A percentile compares a stretch with the other conserved stretches of the same genome.
Conservation (phyloP, 2,888 invertebrate species). For the Cantharis lateralis region DNA sequence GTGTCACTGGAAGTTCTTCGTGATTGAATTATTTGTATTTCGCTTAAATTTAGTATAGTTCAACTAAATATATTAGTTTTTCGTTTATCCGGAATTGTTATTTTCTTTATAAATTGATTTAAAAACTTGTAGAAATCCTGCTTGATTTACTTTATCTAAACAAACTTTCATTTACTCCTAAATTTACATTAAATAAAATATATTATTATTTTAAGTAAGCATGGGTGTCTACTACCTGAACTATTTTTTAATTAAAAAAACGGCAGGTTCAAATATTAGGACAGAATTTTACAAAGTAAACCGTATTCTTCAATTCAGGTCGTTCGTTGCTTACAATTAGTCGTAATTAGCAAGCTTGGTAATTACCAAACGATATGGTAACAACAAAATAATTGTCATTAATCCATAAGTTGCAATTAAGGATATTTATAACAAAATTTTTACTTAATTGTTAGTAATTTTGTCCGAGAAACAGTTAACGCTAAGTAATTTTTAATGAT, state of each 20-base stretch:
- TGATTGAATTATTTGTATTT: neutral
- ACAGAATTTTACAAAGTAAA: neutral
- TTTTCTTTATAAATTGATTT: neutral
- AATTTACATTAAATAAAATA: no score
- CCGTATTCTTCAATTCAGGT: neutral
- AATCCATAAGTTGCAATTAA: neutral
- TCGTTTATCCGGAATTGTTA: neutral
- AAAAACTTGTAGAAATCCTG: neutral
- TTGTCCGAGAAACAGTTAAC: neutral
- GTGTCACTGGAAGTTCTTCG: neutral
- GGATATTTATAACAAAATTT: neutral
- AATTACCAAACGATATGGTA: neutral
- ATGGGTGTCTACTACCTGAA: neutral
- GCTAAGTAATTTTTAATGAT: neutral
- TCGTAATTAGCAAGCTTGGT: neutral
- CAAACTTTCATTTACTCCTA: no score
- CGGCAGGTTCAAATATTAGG: neutral
- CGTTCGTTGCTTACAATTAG: neutral
- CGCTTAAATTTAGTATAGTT: neutral
- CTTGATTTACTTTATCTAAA: neutral
- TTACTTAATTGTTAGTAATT: neutral
- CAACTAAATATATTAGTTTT: neutral
- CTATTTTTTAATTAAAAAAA: neutral
- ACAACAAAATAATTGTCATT: neutral
- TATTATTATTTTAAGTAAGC: neutral